Evolutionary conservation across 2,113 vertebrate genomes (phyloP).

Genomic region (Macquaria australasica): DNA sequence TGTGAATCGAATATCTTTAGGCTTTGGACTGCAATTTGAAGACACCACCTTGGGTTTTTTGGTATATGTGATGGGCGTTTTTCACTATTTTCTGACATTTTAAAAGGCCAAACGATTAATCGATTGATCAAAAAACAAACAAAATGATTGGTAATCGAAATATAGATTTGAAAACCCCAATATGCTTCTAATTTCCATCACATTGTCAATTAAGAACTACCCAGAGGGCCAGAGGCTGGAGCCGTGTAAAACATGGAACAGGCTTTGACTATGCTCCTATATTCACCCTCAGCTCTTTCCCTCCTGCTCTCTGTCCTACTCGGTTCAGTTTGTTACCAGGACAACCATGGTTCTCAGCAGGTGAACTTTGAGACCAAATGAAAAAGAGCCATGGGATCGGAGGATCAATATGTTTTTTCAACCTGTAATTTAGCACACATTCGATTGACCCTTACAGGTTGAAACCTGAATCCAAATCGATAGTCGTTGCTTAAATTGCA

Average conservation of each 20-base stretch:
- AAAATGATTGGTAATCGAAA: neutral
- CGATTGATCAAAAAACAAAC: neutral
- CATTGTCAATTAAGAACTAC: neutral
- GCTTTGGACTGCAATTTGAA: neutral
- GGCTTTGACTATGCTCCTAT: constrained; percentile 12
- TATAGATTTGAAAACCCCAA: neutral
- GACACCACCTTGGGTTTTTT: neutral
- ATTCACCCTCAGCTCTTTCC: constrained; percentile 11
- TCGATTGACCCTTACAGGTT: neutral
- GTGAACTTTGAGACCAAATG: constrained; percentile 82
- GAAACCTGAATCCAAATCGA: neutral
- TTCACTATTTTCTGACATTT: neutral
- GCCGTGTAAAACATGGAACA: neutral
- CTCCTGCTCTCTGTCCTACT: constrained; percentile 13
- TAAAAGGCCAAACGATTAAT: neutral
- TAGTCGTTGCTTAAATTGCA: neutral
- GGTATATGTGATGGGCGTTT: neutral
- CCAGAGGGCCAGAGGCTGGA: neutral
- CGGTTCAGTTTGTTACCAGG: constrained; percentile 53
- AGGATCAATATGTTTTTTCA: constrained; percentile 61
- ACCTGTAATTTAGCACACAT: neutral
- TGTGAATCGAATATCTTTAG: neutral
- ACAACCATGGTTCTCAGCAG: constrained; percentile 61
- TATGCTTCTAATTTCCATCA: neutral
- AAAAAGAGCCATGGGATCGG: constrained; percentile 32